Base-by-base conservation (phyloP, 1,140 invertebrate genomes). In the Drosophila fuyamai region DNA sequence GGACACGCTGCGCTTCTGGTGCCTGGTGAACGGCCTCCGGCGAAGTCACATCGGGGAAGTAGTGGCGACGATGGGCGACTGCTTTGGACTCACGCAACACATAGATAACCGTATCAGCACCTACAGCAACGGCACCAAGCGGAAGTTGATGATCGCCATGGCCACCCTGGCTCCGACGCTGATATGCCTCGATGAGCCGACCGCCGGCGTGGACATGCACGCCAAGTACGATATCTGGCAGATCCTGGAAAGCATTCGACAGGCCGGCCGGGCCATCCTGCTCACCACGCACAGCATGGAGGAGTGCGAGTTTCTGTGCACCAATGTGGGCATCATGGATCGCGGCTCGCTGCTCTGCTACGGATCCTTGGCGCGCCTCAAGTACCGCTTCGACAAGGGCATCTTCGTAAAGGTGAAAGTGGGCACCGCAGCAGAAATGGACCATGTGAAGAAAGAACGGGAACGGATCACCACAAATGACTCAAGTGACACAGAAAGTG, bases 211-310 rank as follows among this genome's bases (percentile, higher is more conserved):
- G 96, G 98, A 99, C 94, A 97, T 97, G 2, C 93, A 95, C 36
- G 97, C 97, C 53, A 97, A 97, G 91, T 93, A 97, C 63, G 97
- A 97, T 92, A 93, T 98, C 4, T 98, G 97, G 97, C 96, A 97
- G 0, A 47, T 70, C 5, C 56, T 94, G 29, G 62, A 79, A 0
- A 55, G 77, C 1, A 85, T 90, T 1, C 83, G 83, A 0, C 48
- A 48, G 0, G 10, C 44, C 0, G 71, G 75, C 0, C 82, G 90
- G 16, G 79, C 92, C 16, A 53, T 94, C 1, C 38, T 94, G 18
- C 68, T 94, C 32, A 92, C 93, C 29, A 93, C 94, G 16, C 93
- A 94, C 78, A 93, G 96, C 76, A 97, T 97, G 96, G 96, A 97
- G 92, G 97, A 98, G 93, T 96, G 96, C 92, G 96, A 97, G 91